Conservation (phyloP, 2,797 vertebrate genomes). For the Artibeus jamaicensis region DNA sequence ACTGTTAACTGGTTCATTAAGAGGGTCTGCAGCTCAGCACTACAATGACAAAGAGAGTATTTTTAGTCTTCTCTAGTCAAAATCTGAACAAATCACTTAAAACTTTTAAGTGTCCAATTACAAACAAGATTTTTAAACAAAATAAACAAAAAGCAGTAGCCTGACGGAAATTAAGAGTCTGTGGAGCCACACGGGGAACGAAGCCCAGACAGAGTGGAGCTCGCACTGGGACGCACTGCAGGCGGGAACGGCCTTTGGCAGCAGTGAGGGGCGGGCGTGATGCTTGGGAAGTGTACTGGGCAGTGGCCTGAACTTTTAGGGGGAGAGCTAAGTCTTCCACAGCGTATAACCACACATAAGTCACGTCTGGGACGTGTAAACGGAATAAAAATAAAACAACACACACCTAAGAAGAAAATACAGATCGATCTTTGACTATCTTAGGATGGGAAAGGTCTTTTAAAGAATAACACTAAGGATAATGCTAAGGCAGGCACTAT, state of each 20-base stretch:
- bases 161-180: background rate
- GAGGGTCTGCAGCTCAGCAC: conserved; percentile 95
- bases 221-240: background rate
- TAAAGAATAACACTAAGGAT: background rate
- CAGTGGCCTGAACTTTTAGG: background rate
- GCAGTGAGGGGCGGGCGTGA: background rate
- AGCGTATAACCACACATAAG: background rate
- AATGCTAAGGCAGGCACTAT: background rate
- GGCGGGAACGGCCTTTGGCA: background rate
- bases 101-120: conserved; percentile 60
- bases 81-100: conserved; percentile 24
- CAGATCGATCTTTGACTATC: background rate
- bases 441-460: background rate
- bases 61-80: conserved; percentile 54
- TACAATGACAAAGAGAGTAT: conserved; percentile 72
- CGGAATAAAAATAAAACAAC: background rate
- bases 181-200: background rate
- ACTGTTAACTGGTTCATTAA: conserved; percentile 98
- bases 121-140: conserved; percentile 48
- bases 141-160: background rate
- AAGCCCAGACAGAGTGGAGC: background rate
- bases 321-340: background rate
- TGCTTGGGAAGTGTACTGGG: background rate
- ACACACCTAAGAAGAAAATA: background rate
- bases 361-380: background rate